A percentile compares a stretch with the other conserved stretches of the same genome.
Evolutionary conservation across 2,888 invertebrate species (phyloP).

Genomic region (Coronaproctus castanopsis): DNA sequence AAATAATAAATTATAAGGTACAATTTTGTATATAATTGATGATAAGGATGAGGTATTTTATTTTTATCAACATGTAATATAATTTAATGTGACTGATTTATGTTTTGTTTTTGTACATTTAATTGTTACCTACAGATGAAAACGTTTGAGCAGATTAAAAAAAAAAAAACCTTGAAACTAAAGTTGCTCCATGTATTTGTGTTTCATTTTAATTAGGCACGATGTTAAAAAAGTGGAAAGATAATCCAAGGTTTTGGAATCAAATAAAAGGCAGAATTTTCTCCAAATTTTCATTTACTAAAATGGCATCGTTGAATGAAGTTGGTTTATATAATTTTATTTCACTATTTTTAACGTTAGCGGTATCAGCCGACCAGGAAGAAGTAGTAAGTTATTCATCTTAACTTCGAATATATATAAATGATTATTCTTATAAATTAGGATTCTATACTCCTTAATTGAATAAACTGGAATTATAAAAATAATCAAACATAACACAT

Average conservation of each 20-base stretch:
- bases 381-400: slow-evolving; percentile 30
- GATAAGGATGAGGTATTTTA: too few relatives aligned
- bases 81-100: too few relatives aligned
- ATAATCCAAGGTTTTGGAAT: slow-evolving; percentile 27
- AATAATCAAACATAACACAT: too few relatives aligned
- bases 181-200: neutral
- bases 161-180: too few relatives aligned
- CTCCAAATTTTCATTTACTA: slow-evolving; percentile 36
- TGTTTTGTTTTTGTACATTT: too few relatives aligned
- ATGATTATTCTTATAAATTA: slow-evolving; percentile 9
- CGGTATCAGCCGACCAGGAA: slow-evolving; percentile 26
- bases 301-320: slow-evolving; percentile 33
- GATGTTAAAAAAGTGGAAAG: slow-evolving; percentile 21
- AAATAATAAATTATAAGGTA: too few relatives aligned
- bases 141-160: too few relatives aligned
- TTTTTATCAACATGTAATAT: too few relatives aligned
- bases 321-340: slow-evolving; percentile 35
- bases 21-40: too few relatives aligned
- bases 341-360: slow-evolving; percentile 29
- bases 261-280: slow-evolving; percentile 36
- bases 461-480: too few relatives aligned
- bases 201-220: neutral
- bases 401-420: too few relatives aligned
- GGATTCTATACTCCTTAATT: neutral
- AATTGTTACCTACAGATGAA: too few relatives aligned